Base-by-base conservation (phyloP, 2,797 vertebrate species). In the Melanotaenia maccullochi region DNA sequence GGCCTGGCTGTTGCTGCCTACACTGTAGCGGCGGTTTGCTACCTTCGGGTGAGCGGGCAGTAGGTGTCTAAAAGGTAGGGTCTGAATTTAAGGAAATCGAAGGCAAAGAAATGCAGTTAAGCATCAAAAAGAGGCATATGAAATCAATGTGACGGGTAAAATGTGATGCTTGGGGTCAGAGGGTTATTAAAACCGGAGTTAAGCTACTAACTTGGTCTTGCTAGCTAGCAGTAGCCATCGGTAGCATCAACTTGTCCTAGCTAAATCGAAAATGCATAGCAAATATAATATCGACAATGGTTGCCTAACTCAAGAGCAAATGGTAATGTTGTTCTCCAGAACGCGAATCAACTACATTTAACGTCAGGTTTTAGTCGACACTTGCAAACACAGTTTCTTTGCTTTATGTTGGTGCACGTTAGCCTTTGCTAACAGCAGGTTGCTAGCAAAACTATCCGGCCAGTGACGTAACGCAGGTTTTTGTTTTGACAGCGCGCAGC, bases 401-500 rank as follows among this genome's bases (percentile, higher is more conserved):
- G 78, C 58, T 18, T 84, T 84, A 78, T 85, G 79, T 77, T 42
- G 68, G 8, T 73, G 74, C 71, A 68, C 40, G 59, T 75, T 89
- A 87, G 85, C 90, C 5, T 61, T 52, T 64, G 87, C 85, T 92
- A 89, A 36, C 65, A 84, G 82, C 76, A 65, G 30, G 75, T 62
- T 73, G 90, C 89, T 92, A 93, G 73, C 91, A 66, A 36, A 83
- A 89, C 75, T 79, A 78, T 85, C 69, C 85, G 80, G 58, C 69
- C 80, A 79, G 90, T 92, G 92, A 92, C 92, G 92, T 93, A 92
- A 89, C 89, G 70, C 36, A 62, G 83, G 49, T 85, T 86, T 90
- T 92, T 93, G 92, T 93, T 93, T 86, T 93, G 92, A 93, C 91
- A 93, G 90, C 80, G 32, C 77, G 74, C 71, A 54, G 62, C 82